phyloP scores from a whole-genome alignment of 1,140 invertebrate species.

The Ceratosolen fusciceps region DNA sequence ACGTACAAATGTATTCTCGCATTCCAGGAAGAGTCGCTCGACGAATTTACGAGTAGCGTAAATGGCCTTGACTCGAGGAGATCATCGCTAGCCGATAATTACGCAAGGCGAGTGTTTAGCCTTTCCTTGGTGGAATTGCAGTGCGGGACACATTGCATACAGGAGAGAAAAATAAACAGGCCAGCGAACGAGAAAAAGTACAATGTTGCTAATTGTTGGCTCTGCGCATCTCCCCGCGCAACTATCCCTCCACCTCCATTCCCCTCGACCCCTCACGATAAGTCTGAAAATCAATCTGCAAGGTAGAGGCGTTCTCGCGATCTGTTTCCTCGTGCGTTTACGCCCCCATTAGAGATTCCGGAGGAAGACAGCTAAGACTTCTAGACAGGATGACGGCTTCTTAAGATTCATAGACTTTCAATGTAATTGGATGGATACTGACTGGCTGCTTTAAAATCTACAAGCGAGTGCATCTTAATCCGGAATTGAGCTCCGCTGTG shows the following conservation, averaged over 20 bases:
- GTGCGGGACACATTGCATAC: neutral
- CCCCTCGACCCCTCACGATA: no score
- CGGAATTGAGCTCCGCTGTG: no score
- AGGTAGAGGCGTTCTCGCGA: no score
- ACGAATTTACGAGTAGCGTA: neutral
- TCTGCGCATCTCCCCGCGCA: neutral
- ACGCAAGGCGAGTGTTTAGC: neutral
- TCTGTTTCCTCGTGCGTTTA: no score
- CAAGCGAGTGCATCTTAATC: no score
- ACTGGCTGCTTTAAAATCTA: no score
- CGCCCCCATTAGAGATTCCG: no score
- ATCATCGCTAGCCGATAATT: slow-evolving; percentile 5
- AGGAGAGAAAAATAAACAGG: neutral
- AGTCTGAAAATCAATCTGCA: neutral
- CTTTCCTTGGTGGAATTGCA: slow-evolving; percentile 4
- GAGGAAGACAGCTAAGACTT: no score
- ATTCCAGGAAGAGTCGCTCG: neutral
- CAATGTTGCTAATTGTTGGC: slow-evolving; percentile 9
- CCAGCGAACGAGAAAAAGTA: neutral
- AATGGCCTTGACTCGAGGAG: neutral
- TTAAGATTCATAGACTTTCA: no score
- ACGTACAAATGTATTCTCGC: slow-evolving; percentile 8
- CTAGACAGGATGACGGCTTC: no score
- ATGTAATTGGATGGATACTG: no score
- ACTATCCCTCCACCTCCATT: neutral